Evolutionary conservation across 2,797 vertebrate species (phyloP), one percentile per base, ranked within the genome.

Genomic region (Neopelma chrysocephalum): DNA sequence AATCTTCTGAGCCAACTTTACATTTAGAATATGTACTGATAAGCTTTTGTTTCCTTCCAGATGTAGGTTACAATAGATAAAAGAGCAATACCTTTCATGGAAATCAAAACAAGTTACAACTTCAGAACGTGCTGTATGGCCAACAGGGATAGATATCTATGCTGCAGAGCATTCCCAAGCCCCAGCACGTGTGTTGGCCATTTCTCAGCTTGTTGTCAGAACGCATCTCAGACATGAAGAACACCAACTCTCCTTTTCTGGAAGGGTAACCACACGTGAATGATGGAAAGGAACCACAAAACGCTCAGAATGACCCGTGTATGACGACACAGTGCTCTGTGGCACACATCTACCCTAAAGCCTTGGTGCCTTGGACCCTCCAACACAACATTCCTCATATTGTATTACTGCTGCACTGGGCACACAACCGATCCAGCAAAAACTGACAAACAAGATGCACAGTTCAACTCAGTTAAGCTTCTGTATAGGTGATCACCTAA

Each of bases 171-270:
- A 6, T 17, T 62, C 72, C n/a, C 21, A 40, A 70, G 31, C 5
- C 31, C 53, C 26, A 29, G 31, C 7, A 17, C 0, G 0, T 3
- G 31, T 11, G 14, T n/a, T 50, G 60, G 53, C 18, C 32, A 2
- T 45, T 64, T 43, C 57, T 75, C 73, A 89, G 70, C 34, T 78
- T 12, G 16, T 32, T 3, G 0, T 22, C 72, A 70, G n/a, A 58
- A 54, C 8, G 7, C 16, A 47, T 16, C 21, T 64, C 21, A 22
- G 34, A 58, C 20, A 12, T 2, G 20, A 53, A 31, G 17, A 53
- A 31, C 12, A 91, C 27, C 57, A 60, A 14, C 38, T 45, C 50
- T 79, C 25, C 75, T 60, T 19, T 68, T 29, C 26, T 56, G 50
- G 54, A 64, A 76, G 25, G 21, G 25, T n/a, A 94, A 31, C 23